Percentiles rank a stretch among this genome's conserved stretches.
Evolutionary conservation across 2,888 invertebrate species (phyloP).

Genomic region (Chymomyza caudatula): DNA sequence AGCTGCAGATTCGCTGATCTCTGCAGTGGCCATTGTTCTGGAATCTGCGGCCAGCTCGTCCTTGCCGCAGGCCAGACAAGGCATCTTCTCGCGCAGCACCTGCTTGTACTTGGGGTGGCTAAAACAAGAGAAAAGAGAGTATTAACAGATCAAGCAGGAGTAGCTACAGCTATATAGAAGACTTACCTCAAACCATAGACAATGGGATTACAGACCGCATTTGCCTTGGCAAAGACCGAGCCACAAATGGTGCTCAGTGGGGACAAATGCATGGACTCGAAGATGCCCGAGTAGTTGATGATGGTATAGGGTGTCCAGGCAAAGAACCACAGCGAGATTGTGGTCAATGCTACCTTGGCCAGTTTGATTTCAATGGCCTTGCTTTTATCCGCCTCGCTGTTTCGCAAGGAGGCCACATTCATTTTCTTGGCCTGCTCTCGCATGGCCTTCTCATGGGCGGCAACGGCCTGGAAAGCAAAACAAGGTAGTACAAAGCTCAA

Average conservation of each 20-base stretch:
- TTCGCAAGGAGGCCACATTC: slow-evolving; percentile 81
- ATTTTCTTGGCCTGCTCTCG: slow-evolving; percentile 83
- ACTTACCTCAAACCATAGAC: slow-evolving; percentile 82
- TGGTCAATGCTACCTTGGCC: slow-evolving; percentile 82
- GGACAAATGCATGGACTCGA: slow-evolving; percentile 78
- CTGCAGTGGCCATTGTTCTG: slow-evolving; percentile 73
- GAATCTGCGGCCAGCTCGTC: slow-evolving; percentile 61
- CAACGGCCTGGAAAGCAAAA: slow-evolving; percentile 77
- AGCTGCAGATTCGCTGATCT: slow-evolving; percentile 73
- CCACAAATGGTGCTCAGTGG: slow-evolving; percentile 80
- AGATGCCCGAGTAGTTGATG: slow-evolving; percentile 80
- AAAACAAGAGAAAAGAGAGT: not conserved
- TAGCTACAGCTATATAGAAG: not conserved
- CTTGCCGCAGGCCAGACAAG: slow-evolving; percentile 80
- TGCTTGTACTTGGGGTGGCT: slow-evolving; percentile 83
- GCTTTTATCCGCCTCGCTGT: slow-evolving; percentile 78
- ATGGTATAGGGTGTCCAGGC: slow-evolving; percentile 84
- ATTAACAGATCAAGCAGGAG: not conserved
- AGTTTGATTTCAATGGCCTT: slow-evolving; percentile 81
- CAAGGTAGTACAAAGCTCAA: not conserved
- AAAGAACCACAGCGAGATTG: slow-evolving; percentile 82
- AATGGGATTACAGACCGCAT: slow-evolving; percentile 81
- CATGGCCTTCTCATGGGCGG: slow-evolving; percentile 81
- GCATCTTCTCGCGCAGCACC: slow-evolving; percentile 81
- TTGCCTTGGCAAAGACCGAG: slow-evolving; percentile 82